Evolutionary conservation across 2,113 vertebrate species (phyloP).

Genomic region (Ascaphus truei): DNA sequence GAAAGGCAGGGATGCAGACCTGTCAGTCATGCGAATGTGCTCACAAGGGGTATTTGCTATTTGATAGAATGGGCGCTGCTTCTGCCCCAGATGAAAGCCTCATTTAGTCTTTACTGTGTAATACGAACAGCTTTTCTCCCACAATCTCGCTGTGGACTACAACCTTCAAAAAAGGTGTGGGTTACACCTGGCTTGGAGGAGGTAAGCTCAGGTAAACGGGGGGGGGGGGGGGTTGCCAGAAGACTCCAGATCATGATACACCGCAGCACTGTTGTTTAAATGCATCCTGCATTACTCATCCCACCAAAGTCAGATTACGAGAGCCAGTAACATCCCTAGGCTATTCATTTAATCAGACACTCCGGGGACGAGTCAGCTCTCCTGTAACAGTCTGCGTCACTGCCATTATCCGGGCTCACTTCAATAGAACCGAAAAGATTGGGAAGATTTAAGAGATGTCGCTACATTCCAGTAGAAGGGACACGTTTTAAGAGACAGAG

Average conservation of each 20-base stretch:
- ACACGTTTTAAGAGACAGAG: too few species aligned
- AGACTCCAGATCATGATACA: slow-evolving; percentile 9
- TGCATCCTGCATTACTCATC: neutral
- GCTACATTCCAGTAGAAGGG: neutral
- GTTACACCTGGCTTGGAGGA: slow-evolving; percentile 2
- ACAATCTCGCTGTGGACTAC: slow-evolving; percentile 10
- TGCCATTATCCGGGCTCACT: neutral
- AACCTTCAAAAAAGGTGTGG: slow-evolving; percentile 25
- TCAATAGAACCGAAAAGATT: neutral
- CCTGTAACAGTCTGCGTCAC: neutral
- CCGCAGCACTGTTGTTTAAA: slow-evolving; percentile 5
- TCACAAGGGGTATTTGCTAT: too few species aligned
- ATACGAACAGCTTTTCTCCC: slow-evolving; percentile 7
- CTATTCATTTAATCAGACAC: neutral
- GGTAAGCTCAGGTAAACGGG: slow-evolving; percentile 5
- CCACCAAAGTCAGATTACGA: neutral
- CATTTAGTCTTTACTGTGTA: neutral
- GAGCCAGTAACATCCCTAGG: neutral
- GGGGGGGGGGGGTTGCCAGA: neutral
- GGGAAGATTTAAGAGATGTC: neutral
- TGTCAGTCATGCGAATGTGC: too few species aligned
- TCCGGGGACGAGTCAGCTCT: neutral
- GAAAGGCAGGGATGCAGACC: too few species aligned
- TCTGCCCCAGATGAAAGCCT: too few species aligned
- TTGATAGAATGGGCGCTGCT: too few species aligned